phyloP scores from a whole-genome alignment of 2,888 invertebrate genomes.

The Onthophagus sagittarius region DNA sequence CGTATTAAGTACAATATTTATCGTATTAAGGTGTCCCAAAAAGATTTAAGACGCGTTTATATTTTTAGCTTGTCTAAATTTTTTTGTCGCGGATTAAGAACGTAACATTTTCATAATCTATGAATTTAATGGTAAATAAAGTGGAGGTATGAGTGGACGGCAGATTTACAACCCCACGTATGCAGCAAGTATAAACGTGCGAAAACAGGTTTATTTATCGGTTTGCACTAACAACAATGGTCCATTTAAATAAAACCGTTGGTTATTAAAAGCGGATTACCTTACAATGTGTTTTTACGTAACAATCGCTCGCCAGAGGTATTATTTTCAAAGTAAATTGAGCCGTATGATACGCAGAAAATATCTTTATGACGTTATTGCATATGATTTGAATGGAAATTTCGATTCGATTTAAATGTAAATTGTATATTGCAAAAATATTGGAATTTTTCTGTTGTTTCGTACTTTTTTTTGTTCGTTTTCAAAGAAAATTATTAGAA shows the following conservation, averaged over 20 bases:
- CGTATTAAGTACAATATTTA: background rate
- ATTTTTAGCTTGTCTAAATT: background rate
- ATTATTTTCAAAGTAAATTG: background rate
- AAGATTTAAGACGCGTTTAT: background rate
- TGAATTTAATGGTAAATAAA: background rate
- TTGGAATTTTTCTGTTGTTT: background rate
- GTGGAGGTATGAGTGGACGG: background rate
- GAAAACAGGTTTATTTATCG: background rate
- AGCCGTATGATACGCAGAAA: background rate
- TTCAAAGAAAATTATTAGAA: background rate
- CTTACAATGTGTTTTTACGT: background rate
- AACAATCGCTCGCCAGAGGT: background rate
- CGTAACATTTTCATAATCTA: background rate
- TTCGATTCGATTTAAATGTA: background rate
- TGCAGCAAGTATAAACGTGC: background rate
- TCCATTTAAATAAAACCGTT: background rate
- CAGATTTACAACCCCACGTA: background rate
- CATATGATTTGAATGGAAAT: background rate
- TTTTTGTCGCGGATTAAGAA: slow-evolving; percentile 1
- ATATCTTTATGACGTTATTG: background rate
- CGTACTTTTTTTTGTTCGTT: background rate
- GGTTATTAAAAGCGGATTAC: background rate
- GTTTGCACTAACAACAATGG: background rate
- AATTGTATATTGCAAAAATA: no score
- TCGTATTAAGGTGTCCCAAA: background rate